Evolutionary conservation across 2,888 invertebrate species (phyloP), one percentile per base, ranked within the genome.

Genomic region (Laspeyria flexula): DNA sequence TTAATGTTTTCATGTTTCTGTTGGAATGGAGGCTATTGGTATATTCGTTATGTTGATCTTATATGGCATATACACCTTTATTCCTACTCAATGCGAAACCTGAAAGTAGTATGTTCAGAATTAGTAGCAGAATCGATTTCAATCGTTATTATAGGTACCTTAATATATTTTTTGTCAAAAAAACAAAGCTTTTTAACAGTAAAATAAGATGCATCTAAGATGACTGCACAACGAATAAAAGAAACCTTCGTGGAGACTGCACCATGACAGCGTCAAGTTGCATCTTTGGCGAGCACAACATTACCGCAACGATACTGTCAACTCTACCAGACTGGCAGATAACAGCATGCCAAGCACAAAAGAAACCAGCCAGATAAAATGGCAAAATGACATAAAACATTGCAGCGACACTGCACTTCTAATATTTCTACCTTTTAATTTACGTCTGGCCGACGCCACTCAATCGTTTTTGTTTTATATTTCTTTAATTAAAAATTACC

Each of bases 401-500:
- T 43, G 49, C 45, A 42, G 60, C 55, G 44, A 58, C 64, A 61
- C 57, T 65, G 66, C 68, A 69, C 60, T 73, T 68, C 68, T 71
- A 75, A 73, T 75, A 75, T 79, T 79, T 78, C 60, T 71, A 60
- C 70, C 59, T 78, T 81, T 82, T 76, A 76, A 79, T 78, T 82
- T 77, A 64, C 68, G 67, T 63, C 66, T 56, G 67, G 9, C 3
- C 25, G 7, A 53, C 54, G 51, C 45, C 43, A 46, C 44, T 57
- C 63, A 47, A 68, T 62, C 55, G 55, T 47, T 65, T 73, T 71
- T 69, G 65, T 73, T 63, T 70, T 60, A 47, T 53, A 68, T 73
- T 78, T n/a, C n/a, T 65, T 76, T 67, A 65, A 73, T 50, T 52
- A 71, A 61, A 71, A 71, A 66, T 55, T 65, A 42, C 49, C 21